Conservation (phyloP, 2,797 vertebrate species). For the Sebastes itinus region DNA sequence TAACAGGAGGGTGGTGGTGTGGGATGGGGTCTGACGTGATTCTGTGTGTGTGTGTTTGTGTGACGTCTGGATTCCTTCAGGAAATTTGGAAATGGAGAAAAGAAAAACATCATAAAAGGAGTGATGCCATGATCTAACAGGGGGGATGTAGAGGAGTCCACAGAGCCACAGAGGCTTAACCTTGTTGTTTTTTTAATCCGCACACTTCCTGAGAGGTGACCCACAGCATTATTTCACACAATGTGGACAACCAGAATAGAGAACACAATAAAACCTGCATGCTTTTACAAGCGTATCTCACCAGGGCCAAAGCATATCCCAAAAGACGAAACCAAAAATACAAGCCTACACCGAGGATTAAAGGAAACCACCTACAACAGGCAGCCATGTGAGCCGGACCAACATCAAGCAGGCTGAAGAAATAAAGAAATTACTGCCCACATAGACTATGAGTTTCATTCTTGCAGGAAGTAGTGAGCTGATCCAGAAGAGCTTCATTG, state of each 20-base stretch:
- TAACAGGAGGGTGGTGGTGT: background rate
- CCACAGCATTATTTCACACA: conserved; percentile 15
- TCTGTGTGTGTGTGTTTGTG: background rate
- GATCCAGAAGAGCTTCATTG: background rate
- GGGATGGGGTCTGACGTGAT: background rate
- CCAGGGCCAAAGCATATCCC: conserved; percentile 2
- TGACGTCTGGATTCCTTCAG: background rate
- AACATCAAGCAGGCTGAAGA: background rate
- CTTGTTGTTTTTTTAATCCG: background rate
- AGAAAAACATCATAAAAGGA: background rate
- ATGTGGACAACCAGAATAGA: background rate
- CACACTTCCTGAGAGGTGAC: conserved; percentile 20
- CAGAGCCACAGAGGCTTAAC: conserved; percentile 7
- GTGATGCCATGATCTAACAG: background rate
- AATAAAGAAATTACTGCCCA: background rate
- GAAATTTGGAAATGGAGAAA: background rate
- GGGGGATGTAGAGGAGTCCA: background rate
- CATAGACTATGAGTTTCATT: background rate
- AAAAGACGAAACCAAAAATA: background rate
- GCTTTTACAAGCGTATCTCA: background rate
- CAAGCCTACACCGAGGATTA: conserved; percentile 27
- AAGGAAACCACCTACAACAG: conserved; percentile 30
- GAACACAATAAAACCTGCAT: background rate
- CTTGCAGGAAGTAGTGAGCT: background rate
- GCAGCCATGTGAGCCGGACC: conserved; percentile 2